Conservation (phyloP, 1,140 invertebrate species). For the Dreissena polymorpha region DNA sequence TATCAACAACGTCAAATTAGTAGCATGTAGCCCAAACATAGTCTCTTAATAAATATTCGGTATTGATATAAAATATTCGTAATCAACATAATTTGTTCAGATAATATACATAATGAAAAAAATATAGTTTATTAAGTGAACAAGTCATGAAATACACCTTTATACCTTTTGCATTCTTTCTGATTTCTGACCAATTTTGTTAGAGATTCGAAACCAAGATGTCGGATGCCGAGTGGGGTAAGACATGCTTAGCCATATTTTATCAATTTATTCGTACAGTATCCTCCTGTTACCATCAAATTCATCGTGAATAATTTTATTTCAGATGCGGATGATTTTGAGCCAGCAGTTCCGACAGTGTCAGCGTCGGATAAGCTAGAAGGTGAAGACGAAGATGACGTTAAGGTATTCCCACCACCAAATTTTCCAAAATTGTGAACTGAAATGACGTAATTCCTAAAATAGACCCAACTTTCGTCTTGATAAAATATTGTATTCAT, state of each 20-base stretch:
- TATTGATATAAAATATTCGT: too few species aligned
- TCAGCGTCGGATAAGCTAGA: slow-evolving; percentile 86
- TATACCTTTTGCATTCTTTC: background rate
- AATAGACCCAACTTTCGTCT: too few species aligned
- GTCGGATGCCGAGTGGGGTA: slow-evolving; percentile 54
- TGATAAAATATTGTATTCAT: too few species aligned
- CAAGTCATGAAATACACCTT: background rate
- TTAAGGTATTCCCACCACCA: slow-evolving; percentile 84
- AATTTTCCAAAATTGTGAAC: too few species aligned
- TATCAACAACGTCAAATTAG: too few species aligned
- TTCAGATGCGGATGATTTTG: slow-evolving; percentile 63
- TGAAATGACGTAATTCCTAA: too few species aligned
- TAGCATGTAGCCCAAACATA: too few species aligned
- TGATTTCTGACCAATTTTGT: background rate
- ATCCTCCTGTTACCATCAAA: background rate
- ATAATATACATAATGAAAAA: too few species aligned
- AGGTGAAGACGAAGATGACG: slow-evolving; percentile 90
- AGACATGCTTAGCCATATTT: slow-evolving; percentile 52
- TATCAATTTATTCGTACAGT: background rate
- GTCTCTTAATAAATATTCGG: too few species aligned
- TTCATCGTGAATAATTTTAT: slow-evolving; percentile 1
- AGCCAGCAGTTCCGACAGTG: slow-evolving; percentile 47
- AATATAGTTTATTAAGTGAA: too few species aligned
- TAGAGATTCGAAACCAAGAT: slow-evolving; percentile 32
- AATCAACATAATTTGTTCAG: too few species aligned